Conservation (phyloP, 2,888 invertebrate species). For the Adelognathus sp. region DNA sequence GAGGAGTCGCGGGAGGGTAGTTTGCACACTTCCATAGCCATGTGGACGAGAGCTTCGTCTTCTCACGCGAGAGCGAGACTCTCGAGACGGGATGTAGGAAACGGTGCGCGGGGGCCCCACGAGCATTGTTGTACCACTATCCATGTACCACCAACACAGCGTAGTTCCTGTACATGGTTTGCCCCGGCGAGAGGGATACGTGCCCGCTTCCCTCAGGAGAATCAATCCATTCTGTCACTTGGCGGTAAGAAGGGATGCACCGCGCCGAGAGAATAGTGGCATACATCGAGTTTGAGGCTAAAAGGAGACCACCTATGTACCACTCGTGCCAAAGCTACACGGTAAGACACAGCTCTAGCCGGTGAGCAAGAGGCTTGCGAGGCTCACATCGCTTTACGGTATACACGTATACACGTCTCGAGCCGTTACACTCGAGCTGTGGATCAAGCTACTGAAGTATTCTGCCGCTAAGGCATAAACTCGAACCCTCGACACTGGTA, state of each 20-base stretch:
- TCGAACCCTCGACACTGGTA: no score
- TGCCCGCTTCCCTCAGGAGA: slow-evolving; percentile 20
- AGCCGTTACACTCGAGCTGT: background rate
- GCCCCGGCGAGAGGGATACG: background rate
- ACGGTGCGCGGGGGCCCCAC: slow-evolving; percentile 10
- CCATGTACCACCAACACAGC: background rate
- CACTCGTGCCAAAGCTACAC: background rate
- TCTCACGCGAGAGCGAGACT: slow-evolving; percentile 21
- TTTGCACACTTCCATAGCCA: slow-evolving; percentile 28
- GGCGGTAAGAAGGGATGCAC: slow-evolving; percentile 9
- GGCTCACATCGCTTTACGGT: background rate
- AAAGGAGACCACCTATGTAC: slow-evolving; percentile 15
- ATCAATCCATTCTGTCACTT: slow-evolving; percentile 50
- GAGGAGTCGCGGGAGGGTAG: slow-evolving; percentile 32
- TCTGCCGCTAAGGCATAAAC: background rate
- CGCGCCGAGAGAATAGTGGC: slow-evolving; percentile 5
- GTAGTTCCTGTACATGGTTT: background rate
- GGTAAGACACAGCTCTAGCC: background rate
- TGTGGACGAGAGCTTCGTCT: slow-evolving; percentile 7
- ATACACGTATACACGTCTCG: background rate
- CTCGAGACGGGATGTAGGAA: slow-evolving; percentile 28
- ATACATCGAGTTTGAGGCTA: background rate
- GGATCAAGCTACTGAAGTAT: background rate
- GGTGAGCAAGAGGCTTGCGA: background rate
- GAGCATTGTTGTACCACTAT: slow-evolving; percentile 32